Evolutionary conservation across 2,888 invertebrate species (phyloP).

Genomic region (Lasius platythorax): DNA sequence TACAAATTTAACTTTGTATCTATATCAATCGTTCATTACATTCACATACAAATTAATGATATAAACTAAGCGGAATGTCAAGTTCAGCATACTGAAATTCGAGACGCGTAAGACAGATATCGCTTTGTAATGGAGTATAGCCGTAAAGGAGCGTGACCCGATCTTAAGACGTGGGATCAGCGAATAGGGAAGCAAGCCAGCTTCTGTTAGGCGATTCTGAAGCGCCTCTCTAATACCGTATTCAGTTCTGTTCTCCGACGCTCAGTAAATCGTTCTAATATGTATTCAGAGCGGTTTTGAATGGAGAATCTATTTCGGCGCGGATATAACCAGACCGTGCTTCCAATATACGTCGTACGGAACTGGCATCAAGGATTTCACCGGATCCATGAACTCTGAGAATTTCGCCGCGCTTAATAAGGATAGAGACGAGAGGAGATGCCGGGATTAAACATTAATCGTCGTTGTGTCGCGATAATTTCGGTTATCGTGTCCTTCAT

Average conservation of each 20-base stretch:
- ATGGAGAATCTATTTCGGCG: constrained; percentile 77
- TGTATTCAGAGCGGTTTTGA: constrained; percentile 77
- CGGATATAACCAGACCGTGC: constrained; percentile 72
- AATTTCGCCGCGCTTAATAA: constrained; percentile 49
- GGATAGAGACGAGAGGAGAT: not conserved
- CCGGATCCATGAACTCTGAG: constrained; percentile 28
- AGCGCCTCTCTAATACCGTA: constrained; percentile 79
- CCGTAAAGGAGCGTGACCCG: constrained; percentile 69
- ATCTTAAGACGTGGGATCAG: constrained; percentile 70
- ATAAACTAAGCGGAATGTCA: constrained; percentile 40
- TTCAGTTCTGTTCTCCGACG: constrained; percentile 77
- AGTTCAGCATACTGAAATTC: constrained; percentile 48
- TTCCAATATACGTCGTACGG: constrained; percentile 69
- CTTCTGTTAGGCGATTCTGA: constrained; percentile 62
- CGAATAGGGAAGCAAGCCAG: constrained; percentile 57
- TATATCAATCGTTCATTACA: not conserved
- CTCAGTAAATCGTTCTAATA: constrained; percentile 79
- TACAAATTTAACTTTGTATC: not conserved
- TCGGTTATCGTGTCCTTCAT: constrained; percentile 3
- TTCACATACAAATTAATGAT: constrained; percentile 2
- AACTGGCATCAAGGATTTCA: constrained; percentile 58
- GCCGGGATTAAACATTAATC: constrained; percentile 37
- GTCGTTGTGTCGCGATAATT: constrained; percentile 25
- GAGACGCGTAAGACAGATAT: constrained; percentile 49
- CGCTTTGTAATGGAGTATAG: constrained; percentile 57